Percentiles rank a stretch among this genome's conserved stretches.
These are phyloP conservation scores for Aporrectodea caliginosa DNA, from an alignment of 1,140 invertebrate genomes.

Conservation along the genomic window DNA sequence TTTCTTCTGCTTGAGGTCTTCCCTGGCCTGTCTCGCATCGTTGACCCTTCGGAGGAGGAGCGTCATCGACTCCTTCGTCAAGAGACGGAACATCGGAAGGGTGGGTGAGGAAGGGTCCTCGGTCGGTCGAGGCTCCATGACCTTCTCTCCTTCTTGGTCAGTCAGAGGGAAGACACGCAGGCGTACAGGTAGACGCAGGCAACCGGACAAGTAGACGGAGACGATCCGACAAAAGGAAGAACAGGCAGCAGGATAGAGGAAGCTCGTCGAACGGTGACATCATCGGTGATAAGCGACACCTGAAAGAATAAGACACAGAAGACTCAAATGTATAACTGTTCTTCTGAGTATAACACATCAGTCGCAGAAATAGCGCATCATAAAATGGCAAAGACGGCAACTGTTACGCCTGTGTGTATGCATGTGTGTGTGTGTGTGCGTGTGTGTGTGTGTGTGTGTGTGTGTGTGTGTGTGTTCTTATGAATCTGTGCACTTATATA, in stretches of 20 bases:
- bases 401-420: too few species aligned
- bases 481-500: too few species aligned
- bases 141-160: background rate
- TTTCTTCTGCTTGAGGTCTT: background rate
- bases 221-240: background rate
- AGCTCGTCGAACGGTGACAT: background rate
- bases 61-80: background rate
- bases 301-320: background rate
- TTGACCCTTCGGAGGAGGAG: background rate
- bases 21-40: background rate
- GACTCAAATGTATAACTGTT: background rate
- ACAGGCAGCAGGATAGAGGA: too few species aligned
- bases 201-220: background rate
- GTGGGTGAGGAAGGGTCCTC: background rate
- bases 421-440: too few species aligned
- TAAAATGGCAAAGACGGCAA: too few species aligned
- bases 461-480: too few species aligned
- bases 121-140: background rate
- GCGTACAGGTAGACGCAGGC: background rate
- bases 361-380: too few species aligned
- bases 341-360: too few species aligned
- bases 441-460: too few species aligned
- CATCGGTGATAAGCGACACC: background rate
- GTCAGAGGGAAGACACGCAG: background rate
- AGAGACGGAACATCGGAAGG: background rate